Evolutionary conservation across 2,797 vertebrate species (phyloP).

Genomic region (Heterohyrax brucei): DNA sequence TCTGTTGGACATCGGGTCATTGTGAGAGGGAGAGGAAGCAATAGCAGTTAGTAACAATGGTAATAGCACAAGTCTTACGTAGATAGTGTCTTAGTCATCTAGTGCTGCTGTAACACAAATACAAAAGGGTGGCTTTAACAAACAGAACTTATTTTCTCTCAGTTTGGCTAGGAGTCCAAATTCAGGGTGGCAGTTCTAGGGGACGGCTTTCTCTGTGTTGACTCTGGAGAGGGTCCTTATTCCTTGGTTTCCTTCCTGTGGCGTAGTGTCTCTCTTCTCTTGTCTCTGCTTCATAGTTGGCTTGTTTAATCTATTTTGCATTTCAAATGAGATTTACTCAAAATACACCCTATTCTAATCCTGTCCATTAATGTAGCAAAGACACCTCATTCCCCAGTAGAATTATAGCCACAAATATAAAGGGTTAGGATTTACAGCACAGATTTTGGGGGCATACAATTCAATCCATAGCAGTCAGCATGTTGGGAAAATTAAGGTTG

Average conservation of each 20-base stretch:
- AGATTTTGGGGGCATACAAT: too few species aligned
- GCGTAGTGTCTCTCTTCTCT: neutral
- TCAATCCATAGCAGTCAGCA: neutral
- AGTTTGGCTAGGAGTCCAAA: neutral
- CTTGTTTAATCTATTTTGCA: neutral
- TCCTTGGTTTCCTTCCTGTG: neutral
- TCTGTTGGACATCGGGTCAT: too few species aligned
- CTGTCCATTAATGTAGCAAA: neutral
- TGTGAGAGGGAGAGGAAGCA: too few species aligned
- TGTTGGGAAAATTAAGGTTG: fast-evolving
- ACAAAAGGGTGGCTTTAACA: neutral
- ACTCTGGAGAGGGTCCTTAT: neutral
- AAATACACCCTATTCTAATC: neutral
- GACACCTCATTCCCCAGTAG: neutral
- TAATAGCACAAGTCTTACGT: neutral
- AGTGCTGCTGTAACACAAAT: neutral
- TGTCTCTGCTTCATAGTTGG: neutral
- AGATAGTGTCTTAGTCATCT: too few species aligned
- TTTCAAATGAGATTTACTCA: neutral
- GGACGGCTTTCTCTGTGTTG: neutral
- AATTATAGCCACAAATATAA: neutral
- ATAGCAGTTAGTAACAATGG: too few species aligned
- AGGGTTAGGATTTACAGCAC: too few species aligned
- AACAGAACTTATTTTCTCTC: neutral
- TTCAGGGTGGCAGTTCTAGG: neutral